A percentile compares a stretch with the other conserved stretches of the same genome.
Conservation (phyloP, 2,888 invertebrate genomes). For the Calephelis perditalis region DNA sequence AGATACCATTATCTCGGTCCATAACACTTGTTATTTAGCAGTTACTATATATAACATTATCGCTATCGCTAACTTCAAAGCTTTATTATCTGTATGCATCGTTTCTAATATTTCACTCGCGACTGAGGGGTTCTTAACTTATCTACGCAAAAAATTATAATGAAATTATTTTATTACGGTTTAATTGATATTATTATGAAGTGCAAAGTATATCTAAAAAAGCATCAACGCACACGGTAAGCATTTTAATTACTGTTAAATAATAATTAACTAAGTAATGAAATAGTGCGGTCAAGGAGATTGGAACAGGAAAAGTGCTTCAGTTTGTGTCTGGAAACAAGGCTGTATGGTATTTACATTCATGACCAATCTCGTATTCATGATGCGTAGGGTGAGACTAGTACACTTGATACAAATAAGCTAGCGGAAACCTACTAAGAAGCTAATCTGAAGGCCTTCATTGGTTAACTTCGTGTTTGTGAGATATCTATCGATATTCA, state of each 20-base stretch:
- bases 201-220: background rate
- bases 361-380: conserved; percentile 1
- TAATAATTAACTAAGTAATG: background rate
- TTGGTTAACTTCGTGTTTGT: background rate
- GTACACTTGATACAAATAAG: background rate
- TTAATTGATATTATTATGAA: too few species aligned
- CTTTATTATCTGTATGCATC: too few species aligned
- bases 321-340: conserved; percentile 1
- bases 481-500: too few species aligned
- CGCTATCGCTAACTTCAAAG: too few species aligned
- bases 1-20: too few species aligned
- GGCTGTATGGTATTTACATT: background rate
- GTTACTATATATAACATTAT: too few species aligned
- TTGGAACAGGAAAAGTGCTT: background rate
- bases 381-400: background rate
- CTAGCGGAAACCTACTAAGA: background rate
- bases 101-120: too few species aligned
- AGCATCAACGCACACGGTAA: background rate
- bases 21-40: too few species aligned
- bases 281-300: conserved; percentile 9
- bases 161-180: too few species aligned
- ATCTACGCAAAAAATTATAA: too few species aligned
- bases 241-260: conserved; percentile 5
- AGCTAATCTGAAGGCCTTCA: background rate
- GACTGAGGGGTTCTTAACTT: too few species aligned